These are phyloP conservation scores for Beroe ovata DNA, from an alignment of 37 sponge, comb jelly and placozoan species.

Conservation along the genomic window DNA sequence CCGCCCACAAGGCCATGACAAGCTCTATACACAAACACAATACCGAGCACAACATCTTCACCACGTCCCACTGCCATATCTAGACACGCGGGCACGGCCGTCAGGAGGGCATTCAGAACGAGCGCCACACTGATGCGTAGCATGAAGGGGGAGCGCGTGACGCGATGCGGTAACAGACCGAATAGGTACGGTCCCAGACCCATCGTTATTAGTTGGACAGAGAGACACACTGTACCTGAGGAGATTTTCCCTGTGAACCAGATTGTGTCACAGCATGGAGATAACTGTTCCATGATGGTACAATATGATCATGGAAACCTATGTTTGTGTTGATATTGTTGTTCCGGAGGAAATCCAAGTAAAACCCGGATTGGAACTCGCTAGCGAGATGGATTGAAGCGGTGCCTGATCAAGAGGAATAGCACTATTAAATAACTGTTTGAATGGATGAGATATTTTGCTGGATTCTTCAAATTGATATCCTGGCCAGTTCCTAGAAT, in stretches of 20 bases:
- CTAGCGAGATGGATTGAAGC: too few relatives aligned
- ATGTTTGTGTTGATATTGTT: neutral
- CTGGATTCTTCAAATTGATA: too few relatives aligned
- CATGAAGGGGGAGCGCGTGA: neutral
- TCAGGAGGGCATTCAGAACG: neutral
- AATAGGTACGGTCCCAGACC: neutral
- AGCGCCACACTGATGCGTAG: neutral
- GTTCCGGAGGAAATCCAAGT: neutral
- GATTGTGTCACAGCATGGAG: too few relatives aligned
- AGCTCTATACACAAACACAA: neutral
- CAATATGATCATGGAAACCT: too few relatives aligned
- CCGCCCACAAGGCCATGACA: neutral
- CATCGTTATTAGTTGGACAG: neutral
- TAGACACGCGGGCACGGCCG: neutral
- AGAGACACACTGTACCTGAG: neutral
- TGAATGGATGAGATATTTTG: too few relatives aligned
- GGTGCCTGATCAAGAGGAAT: too few relatives aligned
- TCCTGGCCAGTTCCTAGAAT: too few relatives aligned
- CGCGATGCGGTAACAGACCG: neutral
- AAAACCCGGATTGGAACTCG: neutral
- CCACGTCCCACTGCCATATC: neutral
- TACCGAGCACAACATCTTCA: neutral
- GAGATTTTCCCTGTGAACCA: too few relatives aligned
- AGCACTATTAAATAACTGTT: too few relatives aligned
- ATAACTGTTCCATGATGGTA: too few relatives aligned